Base-by-base conservation (phyloP, 2,888 invertebrate species). In the Andrena fulva region DNA sequence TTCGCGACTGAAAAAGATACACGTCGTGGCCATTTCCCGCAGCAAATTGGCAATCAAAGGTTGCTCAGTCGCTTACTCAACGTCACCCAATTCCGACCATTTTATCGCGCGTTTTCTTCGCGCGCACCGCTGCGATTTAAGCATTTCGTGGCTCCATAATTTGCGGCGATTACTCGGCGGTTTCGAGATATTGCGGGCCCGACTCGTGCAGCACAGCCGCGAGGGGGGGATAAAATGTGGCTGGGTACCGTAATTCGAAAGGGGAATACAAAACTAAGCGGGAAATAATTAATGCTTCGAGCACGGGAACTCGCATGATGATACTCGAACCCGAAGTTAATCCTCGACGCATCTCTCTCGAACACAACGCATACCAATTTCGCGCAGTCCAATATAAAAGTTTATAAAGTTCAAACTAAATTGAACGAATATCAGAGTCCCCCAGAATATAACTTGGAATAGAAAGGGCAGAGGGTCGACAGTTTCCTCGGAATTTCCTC, bases 161-260 rank as follows among this genome's bases (percentile, higher is more conserved):
- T 74, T 35, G 67, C 56, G 10, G 56, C 42, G 42, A 67, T 67
- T 67, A 66, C 59, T 29, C 31, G 56, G 73, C 67, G 42, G 42
- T 67, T 74, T 56, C 42, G 33, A 31, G 48, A 16, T 56, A 74
- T 74, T 74, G 31, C 73, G 48, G 24, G 56, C 20, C 3, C 20
- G 2, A n/a, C 63, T 63, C 52, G 27, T 56, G 35, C 35, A 48
- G 50, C 48, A 24, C 27, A 10, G 7, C 27, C 27, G 27, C 4
- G 24, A 10, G 27, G 27, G n/a, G 4, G 42, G 16, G 12, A 60
- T 29, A 16, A 56, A 56, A 56, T 10, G 20, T 27, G 56, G 24
- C 56, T 10, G 54, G 20, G 16, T 29, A 29, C 29, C 33, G 33
- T 29, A 24, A 33, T 62, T 33, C 33, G 62, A 31, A 62, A n/a